These are phyloP conservation scores for Seriola quinqueradiata DNA, from an alignment of 2,113 vertebrate species.

Conservation along the genomic window DNA sequence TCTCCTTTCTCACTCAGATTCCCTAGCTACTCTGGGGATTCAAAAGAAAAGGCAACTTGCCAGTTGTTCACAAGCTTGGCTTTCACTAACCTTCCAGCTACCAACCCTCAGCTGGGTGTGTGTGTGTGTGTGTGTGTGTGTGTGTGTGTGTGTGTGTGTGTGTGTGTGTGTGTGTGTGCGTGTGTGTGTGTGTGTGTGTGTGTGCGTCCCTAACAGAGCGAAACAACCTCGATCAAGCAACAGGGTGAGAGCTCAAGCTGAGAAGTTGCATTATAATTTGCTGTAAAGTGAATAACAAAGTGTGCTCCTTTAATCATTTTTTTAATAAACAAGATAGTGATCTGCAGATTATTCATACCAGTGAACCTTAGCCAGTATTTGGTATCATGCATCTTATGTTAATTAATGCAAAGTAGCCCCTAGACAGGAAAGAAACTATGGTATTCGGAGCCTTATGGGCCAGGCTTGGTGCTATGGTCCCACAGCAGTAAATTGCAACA, in stretches of 20 bases:
- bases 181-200: not conserved
- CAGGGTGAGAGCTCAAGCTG: not conserved
- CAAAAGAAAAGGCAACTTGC: not conserved
- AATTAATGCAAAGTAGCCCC: not conserved
- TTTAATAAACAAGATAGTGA: not conserved
- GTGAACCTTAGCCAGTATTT: conserved; percentile 4
- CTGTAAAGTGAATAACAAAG: not conserved
- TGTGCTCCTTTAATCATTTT: not conserved
- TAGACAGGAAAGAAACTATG: not conserved
- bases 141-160: not conserved
- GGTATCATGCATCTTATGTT: not conserved
- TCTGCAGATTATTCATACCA: not conserved
- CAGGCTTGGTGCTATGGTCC: not conserved
- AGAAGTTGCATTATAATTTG: not conserved
- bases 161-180: not conserved
- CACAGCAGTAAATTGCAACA: conserved; percentile 9
- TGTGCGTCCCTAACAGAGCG: not conserved
- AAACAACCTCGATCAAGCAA: not conserved
- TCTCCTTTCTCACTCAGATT: conserved; percentile 22
- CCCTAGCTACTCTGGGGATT: not conserved
- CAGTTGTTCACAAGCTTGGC: conserved; percentile 5
- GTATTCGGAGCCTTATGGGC: not conserved
- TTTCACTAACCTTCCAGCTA: not conserved
- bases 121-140: not conserved
- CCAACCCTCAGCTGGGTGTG: not conserved